Evolutionary conservation across 2,797 vertebrate genomes (phyloP).

Genomic region (Cheirogaleus major): DNA sequence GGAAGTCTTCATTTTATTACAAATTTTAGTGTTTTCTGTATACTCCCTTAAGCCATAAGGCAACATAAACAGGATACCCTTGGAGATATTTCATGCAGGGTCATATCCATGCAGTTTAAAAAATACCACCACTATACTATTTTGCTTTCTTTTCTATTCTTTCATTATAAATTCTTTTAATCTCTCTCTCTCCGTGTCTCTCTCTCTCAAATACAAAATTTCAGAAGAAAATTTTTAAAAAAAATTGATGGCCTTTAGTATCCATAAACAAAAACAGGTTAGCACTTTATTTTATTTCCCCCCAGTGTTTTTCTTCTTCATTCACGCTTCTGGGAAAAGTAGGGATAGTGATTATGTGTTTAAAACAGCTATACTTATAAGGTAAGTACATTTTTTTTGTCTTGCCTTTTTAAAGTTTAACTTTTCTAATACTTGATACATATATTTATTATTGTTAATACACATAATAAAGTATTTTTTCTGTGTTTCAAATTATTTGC

Average conservation of each 20-base stretch:
- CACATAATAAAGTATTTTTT: neutral
- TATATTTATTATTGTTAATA: neutral
- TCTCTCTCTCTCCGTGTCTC: neutral
- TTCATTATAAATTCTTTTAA: neutral
- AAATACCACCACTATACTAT: neutral
- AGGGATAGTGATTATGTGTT: neutral
- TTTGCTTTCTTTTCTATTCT: neutral
- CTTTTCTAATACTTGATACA: neutral
- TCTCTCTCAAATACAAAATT: neutral
- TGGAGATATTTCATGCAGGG: neutral
- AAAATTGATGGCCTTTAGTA: too few relatives aligned
- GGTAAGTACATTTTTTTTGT: neutral
- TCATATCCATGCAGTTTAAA: neutral
- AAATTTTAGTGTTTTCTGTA: neutral
- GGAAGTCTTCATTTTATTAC: neutral
- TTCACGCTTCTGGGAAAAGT: neutral
- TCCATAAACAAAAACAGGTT: neutral
- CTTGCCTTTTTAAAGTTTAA: neutral
- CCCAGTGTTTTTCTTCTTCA: neutral
- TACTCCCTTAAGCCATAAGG: neutral
- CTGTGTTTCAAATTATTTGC: neutral
- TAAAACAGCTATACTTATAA: neutral
- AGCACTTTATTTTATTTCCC: neutral
- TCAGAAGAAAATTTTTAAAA: neutral
- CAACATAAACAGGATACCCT: neutral